Conservation (phyloP, 2,113 vertebrate genomes). For the Phalacrocorax aristotelis region DNA sequence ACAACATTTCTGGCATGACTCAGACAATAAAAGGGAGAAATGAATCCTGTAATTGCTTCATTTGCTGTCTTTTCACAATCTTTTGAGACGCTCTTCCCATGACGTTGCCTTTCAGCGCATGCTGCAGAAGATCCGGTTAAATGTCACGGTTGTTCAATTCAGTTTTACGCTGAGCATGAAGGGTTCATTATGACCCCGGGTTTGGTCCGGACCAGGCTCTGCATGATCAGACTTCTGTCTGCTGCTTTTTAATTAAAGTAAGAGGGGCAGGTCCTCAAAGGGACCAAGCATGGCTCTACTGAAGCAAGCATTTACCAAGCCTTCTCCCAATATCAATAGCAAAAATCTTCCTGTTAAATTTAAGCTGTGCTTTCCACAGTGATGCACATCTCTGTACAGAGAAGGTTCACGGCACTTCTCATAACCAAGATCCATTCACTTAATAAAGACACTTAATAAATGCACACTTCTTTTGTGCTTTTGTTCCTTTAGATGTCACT, state of each 20-base stretch:
- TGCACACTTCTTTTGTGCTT: not conserved
- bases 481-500: not conserved
- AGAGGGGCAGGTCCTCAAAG: not conserved
- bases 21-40: constrained; percentile 24
- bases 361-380: not conserved
- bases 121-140: not conserved
- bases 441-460: not conserved
- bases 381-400: not conserved
- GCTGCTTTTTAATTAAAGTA: constrained; percentile 16
- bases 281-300: not conserved
- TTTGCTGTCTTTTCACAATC: not conserved
- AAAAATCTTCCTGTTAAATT: not conserved
- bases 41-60: constrained; percentile 9
- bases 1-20: constrained; percentile 8
- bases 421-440: not conserved
- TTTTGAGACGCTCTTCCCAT: not conserved
- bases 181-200: not conserved
- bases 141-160: not conserved
- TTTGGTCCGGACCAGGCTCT: not conserved
- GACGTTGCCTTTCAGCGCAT: not conserved
- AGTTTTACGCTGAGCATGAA: not conserved
- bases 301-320: not conserved
- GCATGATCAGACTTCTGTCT: not conserved
- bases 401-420: not conserved
- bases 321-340: not conserved